Percentiles rank a stretch among this genome's conserved stretches.
Conservation (phyloP, 2,113 vertebrate species). For the Peromyscus maniculatus region DNA sequence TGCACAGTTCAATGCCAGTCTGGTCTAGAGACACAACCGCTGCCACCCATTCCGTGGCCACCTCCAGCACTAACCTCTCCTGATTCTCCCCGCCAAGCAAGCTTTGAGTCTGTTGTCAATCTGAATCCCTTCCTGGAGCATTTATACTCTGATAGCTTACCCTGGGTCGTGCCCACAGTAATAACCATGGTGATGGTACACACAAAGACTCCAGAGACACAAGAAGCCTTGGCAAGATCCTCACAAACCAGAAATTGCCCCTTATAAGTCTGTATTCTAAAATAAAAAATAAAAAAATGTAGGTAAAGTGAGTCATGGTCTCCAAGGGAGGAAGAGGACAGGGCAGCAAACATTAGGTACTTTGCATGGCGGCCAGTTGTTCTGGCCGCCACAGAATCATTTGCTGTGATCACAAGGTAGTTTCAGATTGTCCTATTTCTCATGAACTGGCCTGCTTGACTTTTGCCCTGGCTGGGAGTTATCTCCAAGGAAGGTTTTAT, state of each 20-base stretch:
- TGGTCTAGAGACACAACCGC: too few relatives aligned
- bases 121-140: not conserved
- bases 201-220: conserved; percentile 48
- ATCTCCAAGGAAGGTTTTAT: conserved; percentile 31
- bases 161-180: not conserved
- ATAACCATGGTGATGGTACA: not conserved
- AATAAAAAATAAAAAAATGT: conserved; percentile 15
- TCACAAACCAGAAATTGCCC: not conserved
- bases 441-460: not conserved
- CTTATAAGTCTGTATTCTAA: conserved; percentile 4
- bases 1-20: not conserved
- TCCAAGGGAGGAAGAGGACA: not conserved
- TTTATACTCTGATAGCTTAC: not conserved
- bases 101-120: not conserved
- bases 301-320: not conserved
- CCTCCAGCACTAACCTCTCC: not conserved
- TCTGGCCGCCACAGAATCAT: not conserved
- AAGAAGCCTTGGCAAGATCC: not conserved
- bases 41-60: not conserved
- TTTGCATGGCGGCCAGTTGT: not conserved
- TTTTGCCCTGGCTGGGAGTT: conserved; percentile 20
- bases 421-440: too few relatives aligned
- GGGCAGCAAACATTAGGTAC: not conserved
- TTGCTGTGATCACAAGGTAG: not conserved
- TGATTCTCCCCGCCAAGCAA: too few relatives aligned